Base-by-base conservation (phyloP, 2,113 vertebrate genomes). In the Pristiophorus japonicus region DNA sequence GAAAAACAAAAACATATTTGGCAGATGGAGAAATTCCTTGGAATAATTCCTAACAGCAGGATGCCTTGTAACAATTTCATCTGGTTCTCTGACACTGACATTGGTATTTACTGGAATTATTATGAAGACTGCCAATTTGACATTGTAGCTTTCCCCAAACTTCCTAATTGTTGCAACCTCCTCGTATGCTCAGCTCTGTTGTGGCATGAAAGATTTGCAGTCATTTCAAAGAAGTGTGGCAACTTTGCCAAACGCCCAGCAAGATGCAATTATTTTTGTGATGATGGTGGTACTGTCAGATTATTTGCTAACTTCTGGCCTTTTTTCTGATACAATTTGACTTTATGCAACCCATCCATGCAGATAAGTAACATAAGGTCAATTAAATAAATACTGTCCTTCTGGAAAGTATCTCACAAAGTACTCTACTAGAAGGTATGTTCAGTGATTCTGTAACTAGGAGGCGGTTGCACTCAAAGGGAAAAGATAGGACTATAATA, bases 81-180 rank as follows among this genome's bases (percentile, higher is more conserved):
- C 20, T 38, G 18, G 18, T 93, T 93, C 63, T 42, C 62, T 66
- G 91, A 42, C 91, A 66, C 11, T 66, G 62, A 66, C n/a, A n/a
- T 42, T 66, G 0, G 2, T 45, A 24, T 38, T 93, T 66, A 93
- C n/a, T 66, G 91, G 91, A 66, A 66, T 93, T 38, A 3, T 66
- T 66, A 24, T 93, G 62, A 10, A 4, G 18, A 10, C 62, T 66
- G 91, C 91, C 90, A 93, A 93, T 42, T 65, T 66, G 62, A 93
- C 62, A 45, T 93, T 91, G 87, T 62, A 65, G 90, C 55, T 92
- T 92, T 92, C 59, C 34, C 91, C 63, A 65, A 93, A 42, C 91
- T 3, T 93, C 63, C 62, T 65, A n/a, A 93, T n/a, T 66, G 62
- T 93, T 93, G 91, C 91, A 93, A 93, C 30, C 91, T 65, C 20